Base-by-base conservation (phyloP, 2,888 invertebrate genomes). In the Malthinus flaveolus region DNA sequence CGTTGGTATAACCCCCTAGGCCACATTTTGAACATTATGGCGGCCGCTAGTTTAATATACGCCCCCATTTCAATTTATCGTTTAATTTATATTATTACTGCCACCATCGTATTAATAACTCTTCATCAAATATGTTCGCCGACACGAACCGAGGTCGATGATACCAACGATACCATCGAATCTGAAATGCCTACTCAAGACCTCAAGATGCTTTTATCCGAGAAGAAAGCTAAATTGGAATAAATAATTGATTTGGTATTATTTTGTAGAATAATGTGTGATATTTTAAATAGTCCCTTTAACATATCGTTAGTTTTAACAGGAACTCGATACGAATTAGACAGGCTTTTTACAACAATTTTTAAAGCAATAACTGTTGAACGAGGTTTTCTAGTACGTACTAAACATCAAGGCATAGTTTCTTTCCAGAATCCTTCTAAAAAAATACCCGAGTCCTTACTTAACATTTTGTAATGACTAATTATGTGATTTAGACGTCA, bases 31-130 rank as follows among this genome's bases (percentile, higher is more conserved):
- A 84, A 85, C 61, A 71, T 79, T 0, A 75, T 83, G 68, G 84
- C 86, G 10, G 77, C 85, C 6, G 71, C 83, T 15, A 80, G 83
- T 47, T 73, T 89, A 59, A 78, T 85, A 5, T 81, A 86, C 62
- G 85, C 86, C 1, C 85, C 87, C 12, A 79, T 85, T 46, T 83
- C 85, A 0, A 70, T 88, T 5, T 83, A 83, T 65, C 78, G 86
- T 10, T 79, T 89, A 6, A 86, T 84, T 69, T 85, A 83, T 68
- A 78, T 86, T 31, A 78, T 88, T 39, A 79, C 85, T 10, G 73
- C 79, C 5, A 80, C 83, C 63, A 83, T 87, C 67, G 73, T 79
- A 3, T 60, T 84, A 3, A 80, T 87, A 23, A 82, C 84, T 3
- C 13, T 83, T 6, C 87, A 87, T 69, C 87, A 88, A 68, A 48